Conservation (phyloP, 1,140 invertebrate genomes). For the Littorina saxatilis region DNA sequence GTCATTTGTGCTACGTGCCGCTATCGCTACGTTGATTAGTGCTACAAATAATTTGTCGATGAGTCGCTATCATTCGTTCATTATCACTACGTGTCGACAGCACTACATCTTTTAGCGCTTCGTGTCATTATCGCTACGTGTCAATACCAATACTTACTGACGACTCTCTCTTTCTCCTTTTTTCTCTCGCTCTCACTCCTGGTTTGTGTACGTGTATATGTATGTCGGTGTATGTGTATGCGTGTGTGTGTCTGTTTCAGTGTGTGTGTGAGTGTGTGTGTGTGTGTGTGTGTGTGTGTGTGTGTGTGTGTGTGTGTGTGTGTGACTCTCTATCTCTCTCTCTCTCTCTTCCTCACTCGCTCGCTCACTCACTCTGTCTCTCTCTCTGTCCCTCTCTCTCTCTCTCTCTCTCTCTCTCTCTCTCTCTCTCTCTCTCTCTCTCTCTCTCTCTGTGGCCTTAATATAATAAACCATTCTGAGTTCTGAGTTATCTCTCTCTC, state of each 20-base stretch:
- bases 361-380: not conserved
- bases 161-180: too few species aligned
- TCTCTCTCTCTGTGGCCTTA: not conserved
- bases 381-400: not conserved
- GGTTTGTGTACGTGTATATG: not conserved
- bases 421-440: not conserved
- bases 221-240: not conserved
- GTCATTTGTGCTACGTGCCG: too few species aligned
- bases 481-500: not conserved
- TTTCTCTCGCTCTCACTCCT: too few species aligned
- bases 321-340: conserved; percentile 5
- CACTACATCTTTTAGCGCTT: too few species aligned
- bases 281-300: not conserved
- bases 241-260: not conserved
- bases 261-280: not conserved
- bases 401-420: not conserved
- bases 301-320: conserved; percentile 1
- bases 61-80: too few species aligned
- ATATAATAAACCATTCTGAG: not conserved
- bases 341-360: conserved; percentile 1
- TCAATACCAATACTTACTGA: too few species aligned
- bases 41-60: too few species aligned
- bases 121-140: too few species aligned
- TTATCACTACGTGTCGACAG: too few species aligned
- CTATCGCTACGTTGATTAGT: too few species aligned